These are phyloP conservation scores for Enoplosus armatus DNA, from an alignment of 2,797 vertebrate genomes.

Conservation along the genomic window DNA sequence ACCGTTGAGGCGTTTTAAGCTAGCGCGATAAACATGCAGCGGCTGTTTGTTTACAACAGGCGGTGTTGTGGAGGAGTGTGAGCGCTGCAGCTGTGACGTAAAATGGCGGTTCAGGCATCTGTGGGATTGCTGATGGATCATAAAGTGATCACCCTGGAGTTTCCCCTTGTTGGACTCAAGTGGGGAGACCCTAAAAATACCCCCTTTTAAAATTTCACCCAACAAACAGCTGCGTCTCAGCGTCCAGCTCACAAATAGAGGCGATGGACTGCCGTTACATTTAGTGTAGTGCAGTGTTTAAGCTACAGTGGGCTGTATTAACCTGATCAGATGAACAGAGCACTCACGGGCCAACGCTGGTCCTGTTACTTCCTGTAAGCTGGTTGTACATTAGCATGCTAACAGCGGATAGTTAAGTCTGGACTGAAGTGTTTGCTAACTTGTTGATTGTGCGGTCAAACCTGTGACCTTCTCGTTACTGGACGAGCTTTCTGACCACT, in stretches of 20 bases:
- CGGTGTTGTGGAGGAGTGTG: conserved; percentile 6
- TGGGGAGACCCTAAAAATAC: conserved; percentile 79
- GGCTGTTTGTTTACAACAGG: conserved; percentile 49
- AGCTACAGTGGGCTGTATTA: too few relatives aligned
- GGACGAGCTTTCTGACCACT: conserved; percentile 12
- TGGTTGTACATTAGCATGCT: too few relatives aligned
- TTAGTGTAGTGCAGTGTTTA: neutral
- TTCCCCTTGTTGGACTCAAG: conserved; percentile 50
- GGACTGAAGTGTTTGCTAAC: too few relatives aligned
- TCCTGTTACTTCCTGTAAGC: too few relatives aligned
- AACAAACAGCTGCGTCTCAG: conserved; percentile 65
- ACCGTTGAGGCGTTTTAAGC: conserved; percentile 6
- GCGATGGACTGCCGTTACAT: neutral
- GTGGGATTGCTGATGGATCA: conserved; percentile 56
- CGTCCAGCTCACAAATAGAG: conserved; percentile 20
- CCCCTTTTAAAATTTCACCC: conserved; percentile 55
- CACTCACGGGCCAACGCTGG: neutral
- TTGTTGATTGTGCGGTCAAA: neutral
- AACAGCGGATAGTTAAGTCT: too few relatives aligned
- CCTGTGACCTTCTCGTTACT: conserved; percentile 41
- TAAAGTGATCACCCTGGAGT: conserved; percentile 56
- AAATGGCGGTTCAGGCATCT: conserved; percentile 41
- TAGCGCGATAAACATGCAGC: neutral
- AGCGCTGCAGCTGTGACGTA: conserved; percentile 55
- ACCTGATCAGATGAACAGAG: neutral